Evolutionary conservation across 2,888 invertebrate genomes (phyloP).

Genomic region (Anthophora plumipes): DNA sequence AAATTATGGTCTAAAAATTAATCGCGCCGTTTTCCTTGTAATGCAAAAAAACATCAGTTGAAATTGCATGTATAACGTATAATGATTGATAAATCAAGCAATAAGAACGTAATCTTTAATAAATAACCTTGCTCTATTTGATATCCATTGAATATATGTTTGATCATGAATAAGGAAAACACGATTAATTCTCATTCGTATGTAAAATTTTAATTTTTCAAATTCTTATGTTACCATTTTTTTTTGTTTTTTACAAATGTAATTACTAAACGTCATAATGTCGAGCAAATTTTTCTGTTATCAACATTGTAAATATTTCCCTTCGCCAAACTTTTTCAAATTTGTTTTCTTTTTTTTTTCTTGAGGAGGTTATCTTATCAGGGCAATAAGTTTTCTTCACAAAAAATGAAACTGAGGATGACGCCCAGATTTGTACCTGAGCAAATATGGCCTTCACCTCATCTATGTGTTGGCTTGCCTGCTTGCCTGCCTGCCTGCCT

Average conservation of each 20-base stretch:
- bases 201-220: background rate
- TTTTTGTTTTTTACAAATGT: background rate
- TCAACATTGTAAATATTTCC: background rate
- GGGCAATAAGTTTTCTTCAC: constrained; percentile 9
- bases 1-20: too few relatives aligned
- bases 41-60: too few relatives aligned
- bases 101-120: too few relatives aligned
- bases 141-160: too few relatives aligned
- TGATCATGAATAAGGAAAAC: too few relatives aligned
- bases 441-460: constrained; percentile 63
- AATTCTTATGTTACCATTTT: background rate
- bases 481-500: constrained; percentile 11
- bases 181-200: too few relatives aligned
- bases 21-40: too few relatives aligned
- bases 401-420: constrained; percentile 41
- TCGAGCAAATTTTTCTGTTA: background rate
- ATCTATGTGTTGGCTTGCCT: constrained; percentile 24
- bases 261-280: background rate
- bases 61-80: too few relatives aligned
- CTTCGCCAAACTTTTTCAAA: too few relatives aligned
- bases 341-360: too few relatives aligned
- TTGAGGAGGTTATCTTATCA: constrained; percentile 18
- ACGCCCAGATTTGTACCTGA: constrained; percentile 48
- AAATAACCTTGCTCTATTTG: too few relatives aligned
- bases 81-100: too few relatives aligned